Base-by-base conservation (phyloP, 2,113 vertebrate genomes). In the Pterocles orientalis region DNA sequence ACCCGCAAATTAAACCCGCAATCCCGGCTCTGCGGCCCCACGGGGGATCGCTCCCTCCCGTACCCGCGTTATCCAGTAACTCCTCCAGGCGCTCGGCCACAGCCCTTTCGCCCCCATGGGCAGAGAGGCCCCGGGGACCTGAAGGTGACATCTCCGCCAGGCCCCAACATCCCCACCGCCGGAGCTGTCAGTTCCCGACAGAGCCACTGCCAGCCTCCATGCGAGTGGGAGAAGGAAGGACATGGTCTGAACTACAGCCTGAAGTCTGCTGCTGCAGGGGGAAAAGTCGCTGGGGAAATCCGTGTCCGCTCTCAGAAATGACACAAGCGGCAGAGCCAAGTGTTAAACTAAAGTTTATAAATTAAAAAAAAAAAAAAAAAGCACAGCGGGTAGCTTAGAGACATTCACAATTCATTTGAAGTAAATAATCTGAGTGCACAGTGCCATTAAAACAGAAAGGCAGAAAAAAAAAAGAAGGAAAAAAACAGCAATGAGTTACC, bases 311-410 rank as follows among this genome's bases (percentile, higher is more conserved):
- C 69, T 91, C 45, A 98, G 86, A 94, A 96, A 98, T 9, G 43
- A 98, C 95, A 86, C 89, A 72, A 66, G 50, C 9, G 48, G 48
- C 65, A 80, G 66, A 61, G 31, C 18, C 18, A 86, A 70, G 88
- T 94, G 94, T 97, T 95, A 90, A 97, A 97, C 94, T 97, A 96
- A 93, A 80, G 92, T 98, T 98, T 98, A 98, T 98, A 98, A 98
- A 98, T 98, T 97, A 98, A 96, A 98, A 94, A 85, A 77, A 79
- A 72, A 24, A 18, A 34, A 47, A 43, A 43, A 29, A 54, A 77
- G 83, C 95, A 98, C 97, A 98, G 96, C 95, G 95, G 84, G 93
- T 90, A 96, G 94, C 94, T 97, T 97, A 97, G 96, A 96, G 96
- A 98, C 93, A 95, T 98, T 97, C 97, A 98, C 97, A 96, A 98